A percentile compares a stretch with the other conserved stretches of the same genome.
Conservation (phyloP, 1,140 invertebrate species). For the Leptonema lineaticorne region DNA sequence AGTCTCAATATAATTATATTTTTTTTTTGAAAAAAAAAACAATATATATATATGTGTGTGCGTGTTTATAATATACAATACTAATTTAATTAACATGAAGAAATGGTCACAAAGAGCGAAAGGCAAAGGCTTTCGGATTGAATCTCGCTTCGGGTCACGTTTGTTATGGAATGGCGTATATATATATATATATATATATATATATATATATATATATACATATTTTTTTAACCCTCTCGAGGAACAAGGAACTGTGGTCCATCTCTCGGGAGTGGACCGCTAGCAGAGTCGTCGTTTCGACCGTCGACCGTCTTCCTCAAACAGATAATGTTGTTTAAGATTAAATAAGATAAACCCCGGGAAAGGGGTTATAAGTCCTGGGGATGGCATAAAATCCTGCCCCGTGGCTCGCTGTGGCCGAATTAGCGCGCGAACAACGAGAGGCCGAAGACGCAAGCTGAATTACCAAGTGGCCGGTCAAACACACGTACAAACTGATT, state of each 20-base stretch:
- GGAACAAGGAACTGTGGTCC: background rate
- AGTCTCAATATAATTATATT: too few species aligned
- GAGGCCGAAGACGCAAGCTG: conserved; percentile 4
- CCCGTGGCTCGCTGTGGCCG: background rate
- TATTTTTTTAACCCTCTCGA: conserved; percentile 20
- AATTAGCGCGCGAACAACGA: conserved; percentile 26
- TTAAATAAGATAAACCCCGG: conserved; percentile 37
- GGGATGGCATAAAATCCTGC: conserved; percentile 5
- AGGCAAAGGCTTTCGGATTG: too few species aligned
- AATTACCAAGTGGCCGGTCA: conserved; percentile 26
- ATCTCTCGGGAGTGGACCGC: background rate
- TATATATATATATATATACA: too few species aligned
- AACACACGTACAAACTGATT: conserved; percentile 23
- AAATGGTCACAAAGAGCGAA: too few species aligned
- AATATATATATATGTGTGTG: too few species aligned
- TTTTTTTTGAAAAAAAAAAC: too few species aligned
- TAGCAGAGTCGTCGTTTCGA: conserved; percentile 26
- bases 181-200: too few species aligned
- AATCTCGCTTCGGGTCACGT: too few species aligned
- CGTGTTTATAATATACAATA: too few species aligned
- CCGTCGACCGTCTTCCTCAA: conserved; percentile 13
- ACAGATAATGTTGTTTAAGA: conserved; percentile 39
- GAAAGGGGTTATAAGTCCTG: conserved; percentile 25
- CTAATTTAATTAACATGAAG: too few species aligned
- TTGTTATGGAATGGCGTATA: too few species aligned